Evolutionary conservation across 53 echinoderm and acorn worm species (phyloP), one percentile per base, ranked within the genome.

Genomic region (Patiria pectinifera): DNA sequence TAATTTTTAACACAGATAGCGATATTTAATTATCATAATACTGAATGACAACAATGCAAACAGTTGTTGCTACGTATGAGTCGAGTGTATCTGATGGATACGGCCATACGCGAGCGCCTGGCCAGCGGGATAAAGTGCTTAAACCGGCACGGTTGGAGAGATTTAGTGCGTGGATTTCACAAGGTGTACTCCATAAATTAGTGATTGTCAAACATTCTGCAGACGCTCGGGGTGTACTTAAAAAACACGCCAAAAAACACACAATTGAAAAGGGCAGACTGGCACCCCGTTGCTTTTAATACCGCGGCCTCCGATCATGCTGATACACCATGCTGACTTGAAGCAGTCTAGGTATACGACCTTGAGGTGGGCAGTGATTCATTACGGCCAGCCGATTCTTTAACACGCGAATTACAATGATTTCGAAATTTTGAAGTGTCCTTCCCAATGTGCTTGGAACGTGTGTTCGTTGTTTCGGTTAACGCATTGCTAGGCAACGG

Each of bases 201-300:
- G 66, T 66, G 66, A 66, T 11, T 13, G 15, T 8, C 53, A 66
- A 66, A 60, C 60, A 12, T 60, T 8, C 60, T 8, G 60, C 14
- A 13, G 63, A 63, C 63, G 63, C 66, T 4, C 3, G 66, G 66
- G 19, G 3, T 66, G 66, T 66, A 18, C 15, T 14, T 16, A 15
- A 13, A 15, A 66, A 16, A 12, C 60, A 60, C 60, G 2, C 60
- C 60, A 60, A 7, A 16, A 15, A 66, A 66, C 15, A 3, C 10
- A 18, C 66, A 66, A 3, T 18, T 66, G 3, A 14, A 66, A 66
- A 66, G 19, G 19, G 74, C 74, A 24, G 74, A 74, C 8, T 22
- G 74, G 74, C 74, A 74, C 74, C 74, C 74, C 74, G 24, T 23
- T 23, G 74, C 18, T 74, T 74, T 74, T 74, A 74, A 74, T 74